These are phyloP conservation scores for Hafferia zeledoni DNA, from an alignment of 2,797 vertebrate species.

Conservation along the genomic window DNA sequence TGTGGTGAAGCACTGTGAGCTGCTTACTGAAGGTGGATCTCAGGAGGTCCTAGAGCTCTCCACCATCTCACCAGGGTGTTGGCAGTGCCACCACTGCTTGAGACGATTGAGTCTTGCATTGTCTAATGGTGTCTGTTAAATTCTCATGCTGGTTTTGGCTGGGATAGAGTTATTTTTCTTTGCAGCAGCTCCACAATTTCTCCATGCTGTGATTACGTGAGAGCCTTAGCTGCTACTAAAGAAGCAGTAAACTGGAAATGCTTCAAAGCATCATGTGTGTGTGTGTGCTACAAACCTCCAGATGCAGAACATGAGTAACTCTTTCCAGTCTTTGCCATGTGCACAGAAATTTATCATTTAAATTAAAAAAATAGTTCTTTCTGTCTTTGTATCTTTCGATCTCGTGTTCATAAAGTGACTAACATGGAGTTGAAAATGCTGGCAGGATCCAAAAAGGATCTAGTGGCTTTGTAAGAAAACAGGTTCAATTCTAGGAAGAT, in stretches of 20 bases:
- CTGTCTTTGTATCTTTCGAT: neutral
- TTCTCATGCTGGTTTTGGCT: neutral
- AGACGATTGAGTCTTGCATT: neutral
- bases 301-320: neutral
- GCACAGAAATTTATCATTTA: neutral
- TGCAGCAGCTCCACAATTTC: neutral
- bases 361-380: neutral
- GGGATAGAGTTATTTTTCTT: neutral
- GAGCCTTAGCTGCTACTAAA: neutral
- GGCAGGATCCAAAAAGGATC: slow-evolving; percentile 2
- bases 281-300: neutral
- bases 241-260: neutral
- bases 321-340: neutral
- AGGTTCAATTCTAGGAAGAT: slow-evolving; percentile 61
- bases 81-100: neutral
- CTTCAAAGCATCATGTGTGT: neutral
- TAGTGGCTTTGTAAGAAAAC: slow-evolving; percentile 45
- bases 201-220: neutral
- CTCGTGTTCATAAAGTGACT: neutral
- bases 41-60: neutral
- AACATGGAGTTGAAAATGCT: neutral
- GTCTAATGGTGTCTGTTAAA: neutral
- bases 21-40: neutral
- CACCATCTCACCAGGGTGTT: neutral
- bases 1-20: neutral